Percentiles rank a stretch among this genome's conserved stretches.
Conservation (phyloP, 2,888 invertebrate genomes). For the Aleiodes leptofemur region DNA sequence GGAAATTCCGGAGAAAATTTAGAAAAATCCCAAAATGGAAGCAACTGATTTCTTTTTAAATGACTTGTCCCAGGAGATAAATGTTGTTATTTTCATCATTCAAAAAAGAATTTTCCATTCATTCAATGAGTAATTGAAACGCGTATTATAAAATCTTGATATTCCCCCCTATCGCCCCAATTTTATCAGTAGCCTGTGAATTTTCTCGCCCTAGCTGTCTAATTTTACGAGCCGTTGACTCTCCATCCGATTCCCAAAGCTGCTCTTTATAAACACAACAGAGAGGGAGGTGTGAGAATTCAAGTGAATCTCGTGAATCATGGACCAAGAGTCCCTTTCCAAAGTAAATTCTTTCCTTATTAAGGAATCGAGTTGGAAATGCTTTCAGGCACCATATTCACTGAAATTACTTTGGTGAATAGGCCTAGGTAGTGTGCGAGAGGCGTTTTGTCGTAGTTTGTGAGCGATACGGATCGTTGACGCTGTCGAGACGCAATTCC, state of each 20-base stretch:
- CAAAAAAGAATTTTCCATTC: too few relatives aligned
- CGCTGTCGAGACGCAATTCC: slow-evolving; percentile 57
- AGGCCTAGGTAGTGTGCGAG: slow-evolving; percentile 17
- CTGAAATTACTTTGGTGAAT: not conserved
- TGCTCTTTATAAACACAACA: slow-evolving; percentile 39
- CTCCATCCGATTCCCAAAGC: slow-evolving; percentile 67
- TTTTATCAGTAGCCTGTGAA: slow-evolving; percentile 49
- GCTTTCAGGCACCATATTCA: slow-evolving; percentile 13
- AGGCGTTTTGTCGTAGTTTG: slow-evolving; percentile 53
- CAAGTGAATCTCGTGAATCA: slow-evolving; percentile 20
- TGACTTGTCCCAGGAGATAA: too few relatives aligned
- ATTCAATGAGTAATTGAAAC: slow-evolving; percentile 54
- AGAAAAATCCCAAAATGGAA: too few relatives aligned
- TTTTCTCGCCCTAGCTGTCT: slow-evolving; percentile 64
- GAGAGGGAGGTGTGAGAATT: slow-evolving; percentile 27
- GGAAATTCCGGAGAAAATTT: too few relatives aligned
- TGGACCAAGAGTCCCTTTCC: slow-evolving; percentile 21
- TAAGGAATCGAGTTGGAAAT: slow-evolving; percentile 20
- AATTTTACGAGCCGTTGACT: slow-evolving; percentile 75
- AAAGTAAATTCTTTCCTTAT: slow-evolving; percentile 24
- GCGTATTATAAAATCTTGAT: slow-evolving; percentile 42
- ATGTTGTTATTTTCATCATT: too few relatives aligned
- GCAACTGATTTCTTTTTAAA: too few relatives aligned
- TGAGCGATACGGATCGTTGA: slow-evolving; percentile 60
- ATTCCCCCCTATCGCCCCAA: slow-evolving; percentile 24